Evolutionary conservation across 2,113 vertebrate species (phyloP), one percentile per base, ranked within the genome.

Genomic region (Nannobrachium achirus): DNA sequence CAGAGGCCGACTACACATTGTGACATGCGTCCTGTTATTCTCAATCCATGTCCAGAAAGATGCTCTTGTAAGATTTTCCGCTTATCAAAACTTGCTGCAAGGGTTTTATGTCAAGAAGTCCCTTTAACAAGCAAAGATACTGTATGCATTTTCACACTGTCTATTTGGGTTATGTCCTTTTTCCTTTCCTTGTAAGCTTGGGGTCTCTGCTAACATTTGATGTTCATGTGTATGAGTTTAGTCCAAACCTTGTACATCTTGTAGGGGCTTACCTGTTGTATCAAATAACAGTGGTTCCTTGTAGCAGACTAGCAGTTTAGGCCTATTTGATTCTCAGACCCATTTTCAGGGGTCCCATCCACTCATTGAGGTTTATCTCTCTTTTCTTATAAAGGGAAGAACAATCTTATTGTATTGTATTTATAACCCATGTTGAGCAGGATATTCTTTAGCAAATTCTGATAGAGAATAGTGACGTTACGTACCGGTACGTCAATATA

Each of bases 21-120:
- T 85, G 84, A 90, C 87, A 78, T 69, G 59, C 77, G 69, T 87
- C 80, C 82, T 55, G 76, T 83, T 82, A 70, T 48, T 57, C 48
- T 51, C n/a, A 25, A 69, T 84, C 68, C 6, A 58, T 53, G 79
- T 86, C 84, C 78, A 72, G 52, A 66, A 51, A 33, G 71, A 76
- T 65, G 46, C 45, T 65, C 40, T 64, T 48, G 56, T 25, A 42
- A 42, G 13, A 14, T 71, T 55, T 71, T 55, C 53, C 9, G 10
- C 57, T 58, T 56, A 45, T 76, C 39, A 39, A 70, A 50, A 66
- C 64, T 64, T 18, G 67, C 83, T 82, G 74, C 57, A 6, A 75
- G 82, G 78, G 66, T 56, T 84, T 79, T 56, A 59, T 67, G 79
- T 86, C 75, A 70, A 51, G 56, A 75, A 71, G 62, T 52, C 46